These are phyloP conservation scores for Tauraco erythrolophus DNA, from an alignment of 2,113 vertebrate genomes.

Conservation along the genomic window DNA sequence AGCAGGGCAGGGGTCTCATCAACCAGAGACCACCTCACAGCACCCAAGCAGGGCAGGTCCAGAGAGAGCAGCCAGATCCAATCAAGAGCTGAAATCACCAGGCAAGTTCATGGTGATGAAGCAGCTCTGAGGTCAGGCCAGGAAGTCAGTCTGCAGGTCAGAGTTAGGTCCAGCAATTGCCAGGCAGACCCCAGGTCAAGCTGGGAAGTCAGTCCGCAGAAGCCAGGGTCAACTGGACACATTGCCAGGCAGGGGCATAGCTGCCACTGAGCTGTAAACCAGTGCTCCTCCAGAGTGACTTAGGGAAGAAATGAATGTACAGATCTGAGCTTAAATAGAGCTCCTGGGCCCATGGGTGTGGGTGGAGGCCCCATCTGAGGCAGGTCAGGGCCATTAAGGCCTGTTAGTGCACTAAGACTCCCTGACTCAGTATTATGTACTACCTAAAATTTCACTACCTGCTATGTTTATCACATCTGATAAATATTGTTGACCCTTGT, in stretches of 20 bases:
- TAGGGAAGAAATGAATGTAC: neutral
- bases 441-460: neutral
- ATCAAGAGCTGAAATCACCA: neutral
- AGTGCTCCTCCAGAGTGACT: rapidly evolving
- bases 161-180: neutral
- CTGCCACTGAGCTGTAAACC: neutral
- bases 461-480: neutral
- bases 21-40: neutral
- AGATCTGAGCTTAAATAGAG: neutral
- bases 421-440: neutral
- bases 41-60: neutral
- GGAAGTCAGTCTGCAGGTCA: neutral
- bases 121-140: neutral
- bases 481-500: neutral
- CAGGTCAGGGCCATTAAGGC: neutral
- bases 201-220: neutral
- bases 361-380: neutral
- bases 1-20: neutral
- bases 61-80: neutral
- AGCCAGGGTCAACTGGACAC: neutral
- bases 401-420: neutral
- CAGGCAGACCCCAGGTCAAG: neutral
- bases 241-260: neutral
- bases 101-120: neutral
- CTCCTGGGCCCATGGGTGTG: neutral